phyloP scores from a whole-genome alignment of 2,888 invertebrate genomes.

The Bombylius major region DNA sequence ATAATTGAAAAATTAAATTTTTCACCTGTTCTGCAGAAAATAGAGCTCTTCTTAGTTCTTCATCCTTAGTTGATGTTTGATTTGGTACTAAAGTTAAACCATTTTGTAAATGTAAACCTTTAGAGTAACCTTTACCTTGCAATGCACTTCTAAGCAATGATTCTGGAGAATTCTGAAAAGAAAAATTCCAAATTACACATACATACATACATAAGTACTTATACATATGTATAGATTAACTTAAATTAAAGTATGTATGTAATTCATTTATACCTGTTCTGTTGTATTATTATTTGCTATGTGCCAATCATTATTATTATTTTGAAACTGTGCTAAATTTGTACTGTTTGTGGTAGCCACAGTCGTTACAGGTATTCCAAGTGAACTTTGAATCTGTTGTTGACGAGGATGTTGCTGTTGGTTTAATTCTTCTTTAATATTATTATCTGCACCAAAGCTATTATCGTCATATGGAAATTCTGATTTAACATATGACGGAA shows the following conservation, averaged over 20 bases:
- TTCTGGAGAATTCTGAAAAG: conserved; percentile 41
- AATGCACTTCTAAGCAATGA: conserved; percentile 69
- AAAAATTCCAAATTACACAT: conserved; percentile 17
- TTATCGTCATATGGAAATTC: conserved; percentile 69
- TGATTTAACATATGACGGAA: conserved; percentile 54
- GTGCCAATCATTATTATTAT: conserved; percentile 75
- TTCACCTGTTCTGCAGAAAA: conserved; percentile 38
- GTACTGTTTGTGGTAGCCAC: conserved; percentile 22
- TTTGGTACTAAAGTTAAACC: conserved; percentile 28
- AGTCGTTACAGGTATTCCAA: conserved; percentile 19
- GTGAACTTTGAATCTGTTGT: conserved; percentile 20
- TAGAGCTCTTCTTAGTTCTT: conserved; percentile 45
- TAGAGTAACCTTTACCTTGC: conserved; percentile 57
- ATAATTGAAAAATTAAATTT: not conserved
- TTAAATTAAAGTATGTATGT: not conserved
- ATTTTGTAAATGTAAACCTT: conserved; percentile 34
- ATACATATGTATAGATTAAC: not conserved
- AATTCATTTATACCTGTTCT: conserved; percentile 26
- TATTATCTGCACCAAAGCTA: conserved; percentile 52
- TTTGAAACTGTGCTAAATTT: conserved; percentile 45
- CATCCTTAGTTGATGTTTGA: conserved; percentile 39
- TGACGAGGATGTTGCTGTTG: conserved; percentile 10
- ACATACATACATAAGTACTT: not conserved
- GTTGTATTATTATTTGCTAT: conserved; percentile 58
- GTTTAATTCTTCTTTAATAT: conserved; percentile 42